Percentiles rank a stretch among this genome's conserved stretches.
Conservation (phyloP, 2,888 invertebrate species). For the Drosophila diplacantha region DNA sequence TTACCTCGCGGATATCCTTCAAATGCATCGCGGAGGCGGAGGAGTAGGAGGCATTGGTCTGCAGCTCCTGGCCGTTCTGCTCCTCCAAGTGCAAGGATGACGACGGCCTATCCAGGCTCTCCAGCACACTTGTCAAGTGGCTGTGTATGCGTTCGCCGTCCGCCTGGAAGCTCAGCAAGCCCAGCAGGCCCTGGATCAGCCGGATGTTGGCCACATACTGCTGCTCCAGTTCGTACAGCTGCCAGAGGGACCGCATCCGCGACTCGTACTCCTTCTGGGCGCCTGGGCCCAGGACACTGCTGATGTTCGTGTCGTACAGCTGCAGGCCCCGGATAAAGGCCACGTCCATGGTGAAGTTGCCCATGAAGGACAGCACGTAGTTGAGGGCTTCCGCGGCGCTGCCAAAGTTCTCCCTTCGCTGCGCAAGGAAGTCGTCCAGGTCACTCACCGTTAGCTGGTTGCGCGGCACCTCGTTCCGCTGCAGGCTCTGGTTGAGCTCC, state of each 20-base stretch:
- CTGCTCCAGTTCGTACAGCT: constrained; percentile 70
- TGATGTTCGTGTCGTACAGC: constrained; percentile 61
- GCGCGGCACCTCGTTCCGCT: constrained; percentile 15
- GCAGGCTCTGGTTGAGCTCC: constrained; percentile 41
- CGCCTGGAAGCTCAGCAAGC: constrained; percentile 50
- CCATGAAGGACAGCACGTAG: constrained; percentile 65
- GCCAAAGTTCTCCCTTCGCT: constrained; percentile 53
- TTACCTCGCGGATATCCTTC: background rate
- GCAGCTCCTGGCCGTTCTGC: background rate
- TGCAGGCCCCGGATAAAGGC: constrained; percentile 66
- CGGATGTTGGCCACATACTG: constrained; percentile 62
- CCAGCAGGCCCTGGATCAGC: constrained; percentile 60
- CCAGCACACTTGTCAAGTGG: constrained; percentile 43
- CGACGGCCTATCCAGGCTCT: constrained; percentile 26
- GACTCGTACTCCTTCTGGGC: constrained; percentile 69
- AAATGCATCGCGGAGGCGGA: background rate
- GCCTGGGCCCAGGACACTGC: constrained; percentile 50
- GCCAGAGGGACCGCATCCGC: constrained; percentile 68
- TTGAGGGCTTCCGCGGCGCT: constrained; percentile 49
- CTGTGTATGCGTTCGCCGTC: constrained; percentile 47
- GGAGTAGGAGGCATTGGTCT: constrained; percentile 9
- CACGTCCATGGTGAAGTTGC: constrained; percentile 68
- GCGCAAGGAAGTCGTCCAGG: constrained; percentile 62
- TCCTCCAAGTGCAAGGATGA: background rate
- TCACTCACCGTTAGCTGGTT: constrained; percentile 70